These are phyloP conservation scores for Mastomys natalensis DNA, from an alignment of 2,113 vertebrate species.

Conservation along the genomic window DNA sequence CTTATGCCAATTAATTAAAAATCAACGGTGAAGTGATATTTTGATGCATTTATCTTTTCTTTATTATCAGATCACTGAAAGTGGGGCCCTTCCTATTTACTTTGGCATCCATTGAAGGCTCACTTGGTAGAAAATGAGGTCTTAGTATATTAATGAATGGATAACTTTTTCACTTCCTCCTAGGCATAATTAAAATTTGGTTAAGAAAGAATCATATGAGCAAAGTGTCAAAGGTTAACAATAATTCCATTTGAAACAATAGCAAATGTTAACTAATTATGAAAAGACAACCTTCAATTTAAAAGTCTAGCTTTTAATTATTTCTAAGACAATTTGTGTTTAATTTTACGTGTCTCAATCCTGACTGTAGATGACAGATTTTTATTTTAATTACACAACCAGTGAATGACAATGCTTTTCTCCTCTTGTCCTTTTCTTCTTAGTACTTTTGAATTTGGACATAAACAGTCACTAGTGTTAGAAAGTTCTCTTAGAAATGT, in stretches of 20 bases:
- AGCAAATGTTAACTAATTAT: slow-evolving; percentile 74
- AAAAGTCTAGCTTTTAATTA: slow-evolving; percentile 71
- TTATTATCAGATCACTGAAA: slow-evolving; percentile 31
- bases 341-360: slow-evolving; percentile 66
- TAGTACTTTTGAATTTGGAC: slow-evolving; percentile 15
- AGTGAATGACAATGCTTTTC: neutral
- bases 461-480: neutral
- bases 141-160: slow-evolving; percentile 50
- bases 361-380: slow-evolving; percentile 48
- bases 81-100: neutral
- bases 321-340: slow-evolving; percentile 68
- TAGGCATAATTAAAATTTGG: slow-evolving; percentile 71
- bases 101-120: slow-evolving; percentile 8
- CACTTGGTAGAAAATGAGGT: neutral
- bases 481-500: slow-evolving; percentile 53
- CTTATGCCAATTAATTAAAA: slow-evolving; percentile 56
- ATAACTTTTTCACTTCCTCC: slow-evolving; percentile 47
- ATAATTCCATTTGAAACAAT: slow-evolving; percentile 75
- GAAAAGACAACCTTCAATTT: slow-evolving; percentile 71
- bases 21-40: slow-evolving; percentile 19
- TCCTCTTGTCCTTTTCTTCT: neutral
- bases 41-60: neutral
- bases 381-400: slow-evolving; percentile 74
- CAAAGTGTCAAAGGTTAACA: slow-evolving; percentile 69
- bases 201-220: slow-evolving; percentile 52